These are phyloP conservation scores for Bruchidius siliquastri DNA, from an alignment of 2,888 invertebrate species.

Conservation along the genomic window DNA sequence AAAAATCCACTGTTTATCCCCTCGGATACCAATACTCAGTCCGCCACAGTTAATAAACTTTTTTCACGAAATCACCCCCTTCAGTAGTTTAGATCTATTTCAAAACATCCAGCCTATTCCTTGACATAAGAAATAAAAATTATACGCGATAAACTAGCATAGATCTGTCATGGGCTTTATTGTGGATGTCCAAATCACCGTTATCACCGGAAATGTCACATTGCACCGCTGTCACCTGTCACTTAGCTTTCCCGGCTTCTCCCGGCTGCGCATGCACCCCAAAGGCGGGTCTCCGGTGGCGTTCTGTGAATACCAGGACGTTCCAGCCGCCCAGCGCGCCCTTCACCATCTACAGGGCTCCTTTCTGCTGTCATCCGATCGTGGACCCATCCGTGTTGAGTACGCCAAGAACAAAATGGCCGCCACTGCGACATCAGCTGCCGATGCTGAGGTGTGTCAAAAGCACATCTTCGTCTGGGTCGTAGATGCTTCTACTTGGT, in stretches of 20 bases:
- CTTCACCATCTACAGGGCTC: conserved; percentile 94
- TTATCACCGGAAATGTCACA: background rate
- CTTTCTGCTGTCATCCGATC: conserved; percentile 90
- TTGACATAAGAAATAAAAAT: too few species aligned
- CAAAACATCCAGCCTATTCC: too few species aligned
- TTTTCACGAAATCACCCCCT: too few species aligned
- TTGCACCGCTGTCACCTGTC: background rate
- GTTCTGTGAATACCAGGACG: conserved; percentile 96
- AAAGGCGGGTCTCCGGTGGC: conserved; percentile 91
- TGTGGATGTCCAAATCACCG: background rate
- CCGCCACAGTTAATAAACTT: too few species aligned
- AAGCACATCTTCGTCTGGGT: conserved; percentile 3
- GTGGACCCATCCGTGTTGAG: conserved; percentile 97
- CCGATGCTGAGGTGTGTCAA: conserved; percentile 2
- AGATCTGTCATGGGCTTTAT: background rate
- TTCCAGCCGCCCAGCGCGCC: conserved; percentile 86
- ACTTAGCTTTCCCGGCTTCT: conserved; percentile 96
- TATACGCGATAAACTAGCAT: too few species aligned
- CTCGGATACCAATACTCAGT: too few species aligned
- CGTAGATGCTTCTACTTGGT: background rate
- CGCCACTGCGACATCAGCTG: conserved; percentile 56
- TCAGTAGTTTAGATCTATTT: too few species aligned
- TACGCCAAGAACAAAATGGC: conserved; percentile 99
- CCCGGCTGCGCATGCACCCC: conserved; percentile 91
- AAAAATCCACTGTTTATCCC: too few species aligned